Percentiles rank a stretch among this genome's conserved stretches.
These are phyloP conservation scores for Patagioenas fasciata DNA, from an alignment of 2,113 vertebrate species.

Conservation along the genomic window DNA sequence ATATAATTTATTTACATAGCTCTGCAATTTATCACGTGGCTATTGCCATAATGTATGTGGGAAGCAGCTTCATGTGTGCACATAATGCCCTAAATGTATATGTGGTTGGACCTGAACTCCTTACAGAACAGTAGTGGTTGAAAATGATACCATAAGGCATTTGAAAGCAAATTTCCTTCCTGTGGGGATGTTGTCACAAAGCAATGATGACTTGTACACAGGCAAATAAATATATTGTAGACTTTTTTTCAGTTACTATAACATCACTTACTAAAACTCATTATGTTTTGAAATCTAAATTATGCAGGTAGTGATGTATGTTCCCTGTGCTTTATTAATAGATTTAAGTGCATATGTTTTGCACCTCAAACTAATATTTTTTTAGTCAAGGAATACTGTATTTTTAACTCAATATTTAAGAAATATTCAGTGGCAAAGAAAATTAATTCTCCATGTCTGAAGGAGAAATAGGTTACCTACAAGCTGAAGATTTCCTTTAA, in stretches of 20 bases:
- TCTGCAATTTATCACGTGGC: neutral
- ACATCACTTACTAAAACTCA: neutral
- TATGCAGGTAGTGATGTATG: neutral
- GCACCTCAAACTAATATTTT: neutral
- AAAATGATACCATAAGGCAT: neutral
- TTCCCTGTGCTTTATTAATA: neutral
- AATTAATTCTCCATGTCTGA: neutral
- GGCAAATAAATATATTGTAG: neutral
- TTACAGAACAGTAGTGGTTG: neutral
- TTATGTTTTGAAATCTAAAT: neutral
- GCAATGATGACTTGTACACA: neutral
- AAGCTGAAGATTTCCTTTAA: neutral
- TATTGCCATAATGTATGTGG: slow-evolving; percentile 24
- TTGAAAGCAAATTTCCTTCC: slow-evolving; percentile 41
- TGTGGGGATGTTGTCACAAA: slow-evolving; percentile 16
- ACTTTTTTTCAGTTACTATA: neutral
- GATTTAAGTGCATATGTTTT: neutral
- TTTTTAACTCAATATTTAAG: neutral
- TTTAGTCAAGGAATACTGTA: neutral
- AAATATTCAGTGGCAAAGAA: neutral
- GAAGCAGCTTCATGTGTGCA: neutral
- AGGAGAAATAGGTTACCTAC: neutral
- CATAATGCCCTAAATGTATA: slow-evolving; percentile 28
- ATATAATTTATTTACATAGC: slow-evolving; percentile 50
- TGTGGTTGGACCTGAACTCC: slow-evolving; percentile 22